Evolutionary conservation across 2,113 vertebrate genomes (phyloP), one percentile per base, ranked within the genome.

Genomic region (Gobius niger): DNA sequence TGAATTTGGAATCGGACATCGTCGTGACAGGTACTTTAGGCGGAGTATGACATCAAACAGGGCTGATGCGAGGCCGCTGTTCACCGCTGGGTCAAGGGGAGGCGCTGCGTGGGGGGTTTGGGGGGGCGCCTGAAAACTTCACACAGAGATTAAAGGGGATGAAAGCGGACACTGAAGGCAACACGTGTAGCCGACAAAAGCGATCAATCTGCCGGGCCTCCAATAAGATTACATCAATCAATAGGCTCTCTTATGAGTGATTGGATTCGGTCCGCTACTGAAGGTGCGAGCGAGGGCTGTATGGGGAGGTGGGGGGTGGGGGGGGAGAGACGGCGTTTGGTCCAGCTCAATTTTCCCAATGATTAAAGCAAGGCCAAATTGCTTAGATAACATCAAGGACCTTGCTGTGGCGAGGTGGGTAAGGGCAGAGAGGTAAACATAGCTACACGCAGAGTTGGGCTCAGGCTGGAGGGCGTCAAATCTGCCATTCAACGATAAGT

Each of bases 171-270:
- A 90, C 67, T 52, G 65, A 90, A 80, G 84, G 86, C 91, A 90
- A 94, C 90, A 93, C 59, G 76, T 92, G 88, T 91, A 86, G 80
- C 86, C 88, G 90, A 92, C 91, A 94, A 92, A 92, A 89, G 67
- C 85, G 85, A 93, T 94, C 90, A 91, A 85, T 95, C 76, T 75
- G 62, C 79, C 87, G 86, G 83, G 80, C 78, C 84, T 87, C 91
- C 88, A 93, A 91, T 92, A 90, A 94, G 94, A 95, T 94, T 92
- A 91, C 86, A 93, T 92, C 89, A 93, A 89, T 96, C 94, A 93
- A 79, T 95, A 94, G 85, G 63, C 83, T 85, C 85, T 90, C 88
- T 92, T 94, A 94, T 91, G 92, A 94, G 82, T 91, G 88, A 93
- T 90, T 92, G 90, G 92, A 93, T 87, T 93, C 86, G 87, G 92